Percentiles rank a stretch among this genome's conserved stretches.
Evolutionary conservation across 2,797 vertebrate species (phyloP).

Genomic region (Clarias platycephalus): DNA sequence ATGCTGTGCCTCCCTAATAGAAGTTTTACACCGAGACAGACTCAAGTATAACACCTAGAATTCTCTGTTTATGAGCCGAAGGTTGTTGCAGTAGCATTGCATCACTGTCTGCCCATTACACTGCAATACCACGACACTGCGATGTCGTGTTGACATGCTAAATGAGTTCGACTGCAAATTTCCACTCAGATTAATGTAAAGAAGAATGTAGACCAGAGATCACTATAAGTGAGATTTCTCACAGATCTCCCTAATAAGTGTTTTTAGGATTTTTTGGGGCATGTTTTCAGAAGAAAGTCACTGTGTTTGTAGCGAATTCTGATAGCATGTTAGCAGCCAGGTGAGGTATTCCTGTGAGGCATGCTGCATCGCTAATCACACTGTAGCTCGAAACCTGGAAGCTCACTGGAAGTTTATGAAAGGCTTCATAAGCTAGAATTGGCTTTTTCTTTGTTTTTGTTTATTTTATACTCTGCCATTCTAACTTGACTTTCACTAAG

Average conservation of each 20-base stretch:
- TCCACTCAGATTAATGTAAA: neutral
- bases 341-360: slow-evolving; percentile 24
- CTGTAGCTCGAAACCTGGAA: neutral
- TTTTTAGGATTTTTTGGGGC: slow-evolving; percentile 7
- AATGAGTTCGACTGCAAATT: neutral
- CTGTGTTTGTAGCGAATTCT: slow-evolving; percentile 20
- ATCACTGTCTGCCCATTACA: slow-evolving; percentile 27
- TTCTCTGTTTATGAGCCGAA: neutral
- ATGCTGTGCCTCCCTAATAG: neutral
- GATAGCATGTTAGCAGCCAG: neutral
- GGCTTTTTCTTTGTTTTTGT: neutral
- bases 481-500: neutral
- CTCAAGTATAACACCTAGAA: neutral
- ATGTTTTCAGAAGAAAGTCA: slow-evolving; percentile 30
- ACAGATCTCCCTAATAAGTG: neutral
- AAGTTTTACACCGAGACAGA: neutral
- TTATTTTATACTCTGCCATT: neutral
- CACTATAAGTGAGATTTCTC: slow-evolving; percentile 13
- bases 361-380: slow-evolving; percentile 23
- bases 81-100: slow-evolving; percentile 15
- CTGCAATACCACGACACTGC: slow-evolving; percentile 14
- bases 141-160: neutral
- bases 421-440: neutral
- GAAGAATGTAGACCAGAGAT: slow-evolving; percentile 14
- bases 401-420: neutral